Evolutionary conservation across 2,797 vertebrate species (phyloP), one percentile per base, ranked within the genome.

Genomic region (Luscinia luscinia): DNA sequence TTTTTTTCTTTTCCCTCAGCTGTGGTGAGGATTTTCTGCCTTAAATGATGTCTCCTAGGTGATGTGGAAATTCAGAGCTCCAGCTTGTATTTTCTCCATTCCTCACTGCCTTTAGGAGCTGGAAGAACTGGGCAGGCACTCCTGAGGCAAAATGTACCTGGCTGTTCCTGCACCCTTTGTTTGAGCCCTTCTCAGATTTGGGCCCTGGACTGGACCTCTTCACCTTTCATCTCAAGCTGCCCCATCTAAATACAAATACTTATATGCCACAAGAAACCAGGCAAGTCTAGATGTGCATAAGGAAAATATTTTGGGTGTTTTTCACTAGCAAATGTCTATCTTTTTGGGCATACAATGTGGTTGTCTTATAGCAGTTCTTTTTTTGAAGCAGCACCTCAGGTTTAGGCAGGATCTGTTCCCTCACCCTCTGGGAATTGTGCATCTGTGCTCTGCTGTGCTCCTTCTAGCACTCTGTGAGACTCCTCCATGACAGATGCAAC

Each of bases 31-130:
- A 68, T 91, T 93, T 87, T 73, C 64, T 95, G 64, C 85, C 61
- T 93, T 59, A 64, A 89, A 72, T 57, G 38, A 55, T 74, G 86
- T 95, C 68, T 85, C 86, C 86, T 91, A 88, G 93, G 79, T 90
- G 89, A 95, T 74, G 76, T 70, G 69, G 58, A 92, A 86, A 86
- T 83, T 66, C 69, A 83, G 80, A 86, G 64, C 86, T 90, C 27
- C 30, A 74, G 83, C 52, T 54, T 77, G 57, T 88, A 34, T 94
- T 85, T 85, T 67, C 43, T 79, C 58, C 45, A 13, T 61, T 51
- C 58, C 64, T 90, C 8, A 2, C 4, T 83, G 88, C 55, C 36
- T 87, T 73, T 63, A 80, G 76, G 59, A 82, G 48, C 40, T 64
- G 57, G 63, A 79, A 82, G 46, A 49, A 59, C 38, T 69, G 46